phyloP scores from a whole-genome alignment of 2,888 invertebrate genomes.

The Drosophila mettleri region DNA sequence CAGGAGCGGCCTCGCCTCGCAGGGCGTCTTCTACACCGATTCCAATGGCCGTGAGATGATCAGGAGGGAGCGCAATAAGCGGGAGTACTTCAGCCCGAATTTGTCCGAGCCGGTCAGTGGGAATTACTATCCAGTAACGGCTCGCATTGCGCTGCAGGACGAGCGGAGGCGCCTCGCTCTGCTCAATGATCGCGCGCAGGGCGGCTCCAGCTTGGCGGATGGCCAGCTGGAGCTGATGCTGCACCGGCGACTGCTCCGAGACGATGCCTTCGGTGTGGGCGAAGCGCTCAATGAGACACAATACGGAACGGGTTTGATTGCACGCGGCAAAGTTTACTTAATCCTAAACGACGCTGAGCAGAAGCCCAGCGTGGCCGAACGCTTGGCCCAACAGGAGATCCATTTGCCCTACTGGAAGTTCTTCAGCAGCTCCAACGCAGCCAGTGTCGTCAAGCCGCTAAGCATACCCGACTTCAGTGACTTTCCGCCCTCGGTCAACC shows the following conservation, averaged over 20 bases:
- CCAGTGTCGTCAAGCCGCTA: constrained; percentile 79
- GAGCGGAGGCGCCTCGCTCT: constrained; percentile 80
- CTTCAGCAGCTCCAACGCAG: constrained; percentile 86
- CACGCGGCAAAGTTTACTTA: constrained; percentile 89
- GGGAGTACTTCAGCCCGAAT: constrained; percentile 91
- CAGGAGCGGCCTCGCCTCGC: constrained; percentile 87
- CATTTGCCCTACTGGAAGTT: constrained; percentile 88
- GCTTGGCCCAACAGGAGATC: constrained; percentile 86
- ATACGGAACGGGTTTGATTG: constrained; percentile 89
- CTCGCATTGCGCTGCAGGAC: constrained; percentile 90
- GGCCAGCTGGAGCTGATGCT: constrained; percentile 93
- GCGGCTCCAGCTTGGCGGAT: constrained; percentile 90
- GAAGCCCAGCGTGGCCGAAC: constrained; percentile 82
- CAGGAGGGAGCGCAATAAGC: constrained; percentile 87
- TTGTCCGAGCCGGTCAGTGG: constrained; percentile 90
- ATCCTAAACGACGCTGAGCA: constrained; percentile 67
- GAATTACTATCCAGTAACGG: constrained; percentile 97
- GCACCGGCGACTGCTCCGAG: constrained; percentile 92
- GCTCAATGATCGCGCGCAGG: constrained; percentile 92
- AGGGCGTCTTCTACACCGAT: constrained; percentile 94
- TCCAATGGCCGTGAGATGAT: constrained; percentile 96
- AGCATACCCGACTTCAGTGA: constrained; percentile 69
- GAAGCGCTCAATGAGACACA: constrained; percentile 95
- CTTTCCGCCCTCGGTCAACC: constrained; percentile 89
- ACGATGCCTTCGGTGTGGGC: constrained; percentile 96